phyloP scores from a whole-genome alignment of 2,113 vertebrate species.

The Oreochromis aureus region DNA sequence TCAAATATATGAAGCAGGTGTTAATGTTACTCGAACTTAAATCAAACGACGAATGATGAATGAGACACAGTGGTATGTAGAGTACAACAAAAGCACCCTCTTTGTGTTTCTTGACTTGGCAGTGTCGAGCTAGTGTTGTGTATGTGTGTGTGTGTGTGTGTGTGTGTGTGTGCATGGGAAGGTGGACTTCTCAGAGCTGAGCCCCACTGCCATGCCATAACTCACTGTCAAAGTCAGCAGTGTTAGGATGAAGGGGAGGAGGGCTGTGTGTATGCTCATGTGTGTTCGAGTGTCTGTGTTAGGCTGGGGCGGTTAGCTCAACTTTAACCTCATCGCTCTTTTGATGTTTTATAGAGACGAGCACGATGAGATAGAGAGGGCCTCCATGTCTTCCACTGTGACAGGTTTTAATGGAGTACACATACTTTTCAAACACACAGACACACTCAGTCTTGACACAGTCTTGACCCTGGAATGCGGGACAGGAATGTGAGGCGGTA shows the following conservation, averaged over 20 bases:
- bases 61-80: constrained; percentile 30
- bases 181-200: constrained; percentile 59
- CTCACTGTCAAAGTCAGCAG: constrained; percentile 58
- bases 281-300: constrained; percentile 8
- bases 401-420: constrained; percentile 49
- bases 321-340: constrained; percentile 63
- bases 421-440: neutral
- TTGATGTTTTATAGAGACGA: constrained; percentile 67
- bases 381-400: constrained; percentile 38
- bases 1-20: constrained; percentile 30
- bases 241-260: constrained; percentile 10
- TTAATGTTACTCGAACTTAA: neutral
- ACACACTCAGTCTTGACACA: constrained; percentile 51
- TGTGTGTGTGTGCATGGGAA: constrained; percentile 20
- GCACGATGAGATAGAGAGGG: constrained; percentile 36
- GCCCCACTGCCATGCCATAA: constrained; percentile 53
- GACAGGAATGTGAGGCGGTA: constrained; percentile 61
- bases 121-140: neutral
- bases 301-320: constrained; percentile 35
- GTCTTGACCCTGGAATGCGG: constrained; percentile 67
- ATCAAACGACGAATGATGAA: constrained; percentile 39
- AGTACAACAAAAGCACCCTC: constrained; percentile 36
- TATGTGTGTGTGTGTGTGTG: neutral
- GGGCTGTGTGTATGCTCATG: neutral
- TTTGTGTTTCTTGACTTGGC: constrained; percentile 49